phyloP scores from a whole-genome alignment of 2,113 vertebrate genomes.

The Eretmochelys imbricata region DNA sequence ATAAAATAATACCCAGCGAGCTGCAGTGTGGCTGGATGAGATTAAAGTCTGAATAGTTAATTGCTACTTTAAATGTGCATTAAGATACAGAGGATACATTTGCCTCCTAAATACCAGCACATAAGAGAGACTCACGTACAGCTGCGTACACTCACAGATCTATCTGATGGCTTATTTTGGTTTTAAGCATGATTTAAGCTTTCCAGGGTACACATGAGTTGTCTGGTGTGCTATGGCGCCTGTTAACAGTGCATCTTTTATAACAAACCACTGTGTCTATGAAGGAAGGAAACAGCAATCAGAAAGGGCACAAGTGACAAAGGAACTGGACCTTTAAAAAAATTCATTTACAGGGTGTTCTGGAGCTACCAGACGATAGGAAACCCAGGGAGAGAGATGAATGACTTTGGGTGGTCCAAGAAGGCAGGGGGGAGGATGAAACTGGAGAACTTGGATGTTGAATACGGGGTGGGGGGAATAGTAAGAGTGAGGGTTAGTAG shows the following conservation, averaged over 20 bases:
- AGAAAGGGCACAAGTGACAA: not conserved
- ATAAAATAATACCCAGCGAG: conserved; percentile 64
- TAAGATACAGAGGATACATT: not conserved
- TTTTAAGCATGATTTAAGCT: not conserved
- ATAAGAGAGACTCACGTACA: not conserved
- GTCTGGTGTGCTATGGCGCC: not conserved
- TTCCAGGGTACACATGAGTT: not conserved
- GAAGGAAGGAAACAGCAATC: not conserved
- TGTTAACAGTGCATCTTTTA: not conserved
- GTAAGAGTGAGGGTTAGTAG: not conserved
- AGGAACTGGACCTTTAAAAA: not conserved
- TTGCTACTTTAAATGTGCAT: conserved; percentile 30
- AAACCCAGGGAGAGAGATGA: not conserved
- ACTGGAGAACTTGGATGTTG: not conserved
- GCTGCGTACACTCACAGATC: accelerated
- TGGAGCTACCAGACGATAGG: not conserved
- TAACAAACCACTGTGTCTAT: too few species aligned
- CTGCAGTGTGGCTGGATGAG: conserved; percentile 44
- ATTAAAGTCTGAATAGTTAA: conserved; percentile 68
- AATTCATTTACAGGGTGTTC: conserved; percentile 8
- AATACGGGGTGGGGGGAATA: not conserved
- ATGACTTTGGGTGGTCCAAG: not conserved
- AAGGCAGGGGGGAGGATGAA: not conserved
- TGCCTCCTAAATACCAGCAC: conserved; percentile 36
- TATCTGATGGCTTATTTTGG: not conserved